phyloP scores from a whole-genome alignment of 1,140 invertebrate species.

The Hormaphis cornu region DNA sequence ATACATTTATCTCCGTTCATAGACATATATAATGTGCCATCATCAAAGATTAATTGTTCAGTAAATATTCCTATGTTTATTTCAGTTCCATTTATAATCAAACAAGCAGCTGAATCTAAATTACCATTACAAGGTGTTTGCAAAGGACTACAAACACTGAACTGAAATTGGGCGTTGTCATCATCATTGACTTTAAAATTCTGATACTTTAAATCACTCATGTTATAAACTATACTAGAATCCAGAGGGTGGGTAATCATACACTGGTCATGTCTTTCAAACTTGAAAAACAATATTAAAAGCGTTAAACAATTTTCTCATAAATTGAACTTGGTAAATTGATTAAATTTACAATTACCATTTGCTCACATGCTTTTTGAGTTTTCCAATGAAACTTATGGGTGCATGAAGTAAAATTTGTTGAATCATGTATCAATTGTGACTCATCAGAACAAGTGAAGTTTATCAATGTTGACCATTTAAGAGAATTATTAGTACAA shows the following conservation, averaged over 20 bases:
- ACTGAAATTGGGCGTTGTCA: neutral
- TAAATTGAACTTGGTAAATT: neutral
- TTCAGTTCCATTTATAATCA: neutral
- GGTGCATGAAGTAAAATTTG: neutral
- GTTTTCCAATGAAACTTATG: conserved; percentile 3
- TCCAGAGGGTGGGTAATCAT: neutral
- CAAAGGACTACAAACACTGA: conserved; percentile 19
- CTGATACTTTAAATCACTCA: neutral
- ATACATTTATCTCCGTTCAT: conserved; percentile 22
- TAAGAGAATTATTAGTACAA: neutral
- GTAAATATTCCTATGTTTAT: neutral
- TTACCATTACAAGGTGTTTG: conserved; percentile 7
- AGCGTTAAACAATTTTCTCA: neutral
- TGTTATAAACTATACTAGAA: neutral
- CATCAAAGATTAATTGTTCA: conserved; percentile 10
- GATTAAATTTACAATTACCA: neutral
- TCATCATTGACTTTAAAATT: neutral
- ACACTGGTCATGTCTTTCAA: neutral
- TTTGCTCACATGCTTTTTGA: neutral
- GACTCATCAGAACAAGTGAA: conserved; percentile 3
- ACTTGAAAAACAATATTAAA: conserved; percentile 1
- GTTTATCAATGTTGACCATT: neutral
- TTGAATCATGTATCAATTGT: neutral
- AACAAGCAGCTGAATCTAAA: neutral
- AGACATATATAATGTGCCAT: neutral